Evolutionary conservation across 2,113 vertebrate species (phyloP).

Genomic region (Ariopsis seemanni): DNA sequence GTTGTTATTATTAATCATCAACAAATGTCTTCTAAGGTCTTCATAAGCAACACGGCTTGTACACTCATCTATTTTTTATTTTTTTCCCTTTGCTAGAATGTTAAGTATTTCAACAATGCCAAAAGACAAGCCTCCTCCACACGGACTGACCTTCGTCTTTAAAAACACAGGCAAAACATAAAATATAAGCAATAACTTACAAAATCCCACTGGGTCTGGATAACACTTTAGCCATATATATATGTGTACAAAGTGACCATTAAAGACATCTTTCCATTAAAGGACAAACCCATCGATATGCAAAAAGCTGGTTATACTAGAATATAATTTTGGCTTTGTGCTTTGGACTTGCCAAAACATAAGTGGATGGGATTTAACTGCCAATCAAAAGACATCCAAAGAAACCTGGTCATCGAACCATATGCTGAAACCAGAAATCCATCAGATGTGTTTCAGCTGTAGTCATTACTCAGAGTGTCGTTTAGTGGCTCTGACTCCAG

Average conservation of each 20-base stretch:
- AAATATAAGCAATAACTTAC: slow-evolving; percentile 19
- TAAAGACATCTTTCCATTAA: neutral
- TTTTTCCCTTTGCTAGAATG: slow-evolving; percentile 22
- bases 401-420: slow-evolving; percentile 6
- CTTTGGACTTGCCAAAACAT: neutral
- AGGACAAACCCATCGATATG: neutral
- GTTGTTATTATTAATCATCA: neutral
- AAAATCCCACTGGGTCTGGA: neutral
- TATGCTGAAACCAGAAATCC: neutral
- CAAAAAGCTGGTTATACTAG: neutral
- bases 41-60: neutral
- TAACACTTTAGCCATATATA: neutral
- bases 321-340: neutral
- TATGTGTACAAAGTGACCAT: neutral
- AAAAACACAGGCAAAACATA: slow-evolving; percentile 19
- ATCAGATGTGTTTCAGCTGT: slow-evolving; percentile 5
- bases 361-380: neutral
- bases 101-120: slow-evolving; percentile 45
- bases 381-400: neutral
- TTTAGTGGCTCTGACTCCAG: slow-evolving; percentile 43
- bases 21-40: neutral
- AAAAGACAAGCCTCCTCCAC: neutral
- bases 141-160: slow-evolving; percentile 22
- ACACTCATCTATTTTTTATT: neutral
- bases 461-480: neutral